Evolutionary conservation across 2,797 vertebrate genomes (phyloP), one percentile per base, ranked within the genome.

Genomic region (Paedocypris micromegethes): DNA sequence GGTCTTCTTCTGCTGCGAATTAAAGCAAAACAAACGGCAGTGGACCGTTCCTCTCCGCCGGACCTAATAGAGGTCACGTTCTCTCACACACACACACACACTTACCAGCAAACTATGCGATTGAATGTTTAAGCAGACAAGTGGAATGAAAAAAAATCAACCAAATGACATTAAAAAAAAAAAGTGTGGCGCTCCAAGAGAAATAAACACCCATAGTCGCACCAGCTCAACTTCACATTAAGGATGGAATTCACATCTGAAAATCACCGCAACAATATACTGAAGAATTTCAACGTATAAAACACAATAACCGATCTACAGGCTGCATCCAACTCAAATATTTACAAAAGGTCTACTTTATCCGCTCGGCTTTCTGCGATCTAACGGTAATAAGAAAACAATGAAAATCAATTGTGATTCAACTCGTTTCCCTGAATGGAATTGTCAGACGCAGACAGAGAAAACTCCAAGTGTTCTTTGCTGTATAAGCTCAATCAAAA

Each of bases 331-430:
- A 63, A 44, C 45, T 54, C 64, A 66, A 66, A 75, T 73, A 66
- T 70, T 68, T 72, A 56, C 60, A 61, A 59, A 39, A 56, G 54
- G 57, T 56, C 37, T 43, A 63, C 41, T 47, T 46, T 38, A 64
- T 57, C 79, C 55, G 71, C 71, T 76, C 77, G 71, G 42, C 73
- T 72, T 23, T 23, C 23, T 81, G 85, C 79, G 84, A 88, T 84
- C 75, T 47, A 68, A 66, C 68, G 56, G n/a, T 5, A 56, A 64
- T 76, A 23, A 57, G 58, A 64, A 84, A 86, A 86, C 86, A 89
- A 87, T 83, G 80, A 88, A 23, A 85, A 88, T 88, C 87, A 85
- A 88, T 91, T 90, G 88, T 88, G 87, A 91, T 90, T 90, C 89
- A 84, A 85, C 88, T 88, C 86, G 76, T 86, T 87, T 83, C 84